phyloP scores from a whole-genome alignment of 2,113 vertebrate genomes.

The Ancistrus triradiatus region DNA sequence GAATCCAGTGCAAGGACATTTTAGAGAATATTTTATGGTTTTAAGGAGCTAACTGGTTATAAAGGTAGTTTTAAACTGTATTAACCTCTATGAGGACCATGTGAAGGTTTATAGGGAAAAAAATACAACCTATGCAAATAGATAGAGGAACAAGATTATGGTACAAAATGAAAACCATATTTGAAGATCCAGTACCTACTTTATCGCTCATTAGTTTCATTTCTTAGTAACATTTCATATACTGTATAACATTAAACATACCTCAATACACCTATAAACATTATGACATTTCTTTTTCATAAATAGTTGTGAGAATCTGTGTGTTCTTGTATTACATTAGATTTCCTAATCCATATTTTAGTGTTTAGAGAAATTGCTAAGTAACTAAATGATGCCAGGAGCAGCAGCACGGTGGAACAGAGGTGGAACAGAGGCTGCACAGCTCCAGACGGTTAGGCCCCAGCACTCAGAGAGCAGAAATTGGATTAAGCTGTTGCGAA shows the following conservation, averaged over 20 bases:
- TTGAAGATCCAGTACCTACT: not conserved
- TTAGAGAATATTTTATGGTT: constrained; percentile 1
- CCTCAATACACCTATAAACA: no score
- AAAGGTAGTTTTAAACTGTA: not conserved
- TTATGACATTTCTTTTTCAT: no score
- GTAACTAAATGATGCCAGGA: no score
- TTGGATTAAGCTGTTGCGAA: no score
- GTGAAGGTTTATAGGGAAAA: not conserved
- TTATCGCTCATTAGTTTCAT: not conserved
- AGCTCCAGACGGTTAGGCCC: no score
- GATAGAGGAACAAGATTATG: not conserved
- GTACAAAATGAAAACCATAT: not conserved
- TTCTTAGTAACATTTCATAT: not conserved
- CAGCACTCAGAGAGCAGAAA: no score
- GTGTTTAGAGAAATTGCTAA: no score
- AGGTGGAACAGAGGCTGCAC: no score
- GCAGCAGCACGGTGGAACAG: no score
- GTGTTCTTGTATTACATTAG: not conserved
- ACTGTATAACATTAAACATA: no score
- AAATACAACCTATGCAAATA: not conserved
- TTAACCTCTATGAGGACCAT: constrained; percentile 47
- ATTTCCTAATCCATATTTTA: not conserved
- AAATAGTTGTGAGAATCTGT: no score
- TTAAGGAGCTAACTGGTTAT: not conserved
- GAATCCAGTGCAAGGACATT: constrained; percentile 45